Evolutionary conservation across 2,113 vertebrate species (phyloP), one percentile per base, ranked within the genome.

Genomic region (Eupsittula cactorum): DNA sequence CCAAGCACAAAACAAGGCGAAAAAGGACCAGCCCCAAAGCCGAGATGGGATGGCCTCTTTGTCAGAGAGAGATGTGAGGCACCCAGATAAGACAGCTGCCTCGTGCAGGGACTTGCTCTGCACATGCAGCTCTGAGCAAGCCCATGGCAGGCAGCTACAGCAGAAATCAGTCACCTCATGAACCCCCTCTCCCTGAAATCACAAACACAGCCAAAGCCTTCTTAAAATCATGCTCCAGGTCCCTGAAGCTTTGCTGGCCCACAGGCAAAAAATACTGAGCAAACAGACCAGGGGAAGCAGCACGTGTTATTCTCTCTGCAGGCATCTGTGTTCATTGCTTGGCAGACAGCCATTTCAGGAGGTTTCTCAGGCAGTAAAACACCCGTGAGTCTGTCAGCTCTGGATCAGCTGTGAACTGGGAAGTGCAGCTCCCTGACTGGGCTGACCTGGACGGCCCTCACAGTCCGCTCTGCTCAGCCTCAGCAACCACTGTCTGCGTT

Each of bases 361-460:
- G 41, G 71, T n/a, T 93, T 90, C 90, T 85, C 71, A 64, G 85
- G 57, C 92, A 92, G 44, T 24, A 71, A 75, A 92, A 75, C 5
- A 11, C 65, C 85, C 3, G 1, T 0, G 8, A 53, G 69, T 28
- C 74, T 71, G 88, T 71, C 82, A 85, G 77, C 62, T 60, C 65
- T 15, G 42, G 28, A 86, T 84, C 81, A 84, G 64, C 87, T 67
- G 47, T 13, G 79, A 77, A 44, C 33, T 1, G 3, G 39, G 76
- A 85, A 90, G 49, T 57, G 55, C 75, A 73, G 76, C 33, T 75
- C 35, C 63, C 59, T 65, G 83, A 73, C 76, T 24, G 59, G n/a
- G 83, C 59, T 93, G 67, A 69, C 35, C 41, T 19, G 33, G 57
- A 73, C 2, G 1, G 33, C 46, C 78, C 44, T 50, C 67, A 13